phyloP scores from a whole-genome alignment of 2,113 vertebrate genomes.

The Melanocharis versteri region DNA sequence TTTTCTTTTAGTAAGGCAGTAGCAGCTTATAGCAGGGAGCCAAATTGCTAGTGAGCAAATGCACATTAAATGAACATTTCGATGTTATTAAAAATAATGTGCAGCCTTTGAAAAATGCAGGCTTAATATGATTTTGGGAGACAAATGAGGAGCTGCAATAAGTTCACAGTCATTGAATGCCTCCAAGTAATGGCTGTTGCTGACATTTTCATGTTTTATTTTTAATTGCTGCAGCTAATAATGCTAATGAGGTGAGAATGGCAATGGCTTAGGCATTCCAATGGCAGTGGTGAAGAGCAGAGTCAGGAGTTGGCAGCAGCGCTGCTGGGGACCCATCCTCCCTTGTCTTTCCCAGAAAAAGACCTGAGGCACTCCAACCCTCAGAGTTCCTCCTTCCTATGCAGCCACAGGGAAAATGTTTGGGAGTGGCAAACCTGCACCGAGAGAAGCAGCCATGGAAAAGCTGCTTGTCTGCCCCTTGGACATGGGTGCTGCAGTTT shows the following conservation, averaged over 20 bases:
- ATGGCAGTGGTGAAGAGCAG: background rate
- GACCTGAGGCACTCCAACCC: background rate
- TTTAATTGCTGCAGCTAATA: slow-evolving; percentile 43
- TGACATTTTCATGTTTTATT: slow-evolving; percentile 23
- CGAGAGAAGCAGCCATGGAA: background rate
- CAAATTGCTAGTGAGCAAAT: slow-evolving; percentile 36
- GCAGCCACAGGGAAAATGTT: background rate
- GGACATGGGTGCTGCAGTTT: background rate
- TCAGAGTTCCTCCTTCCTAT: background rate
- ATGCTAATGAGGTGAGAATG: background rate
- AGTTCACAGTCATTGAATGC: background rate
- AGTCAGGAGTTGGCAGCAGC: background rate
- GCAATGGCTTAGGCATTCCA: background rate
- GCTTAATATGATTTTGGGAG: slow-evolving; percentile 19
- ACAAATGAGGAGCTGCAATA: background rate
- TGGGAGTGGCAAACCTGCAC: background rate
- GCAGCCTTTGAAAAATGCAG: slow-evolving; percentile 38
- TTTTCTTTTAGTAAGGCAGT: slow-evolving; percentile 27
- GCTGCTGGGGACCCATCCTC: background rate
- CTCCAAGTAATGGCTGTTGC: slow-evolving; percentile 1
- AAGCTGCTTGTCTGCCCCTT: background rate
- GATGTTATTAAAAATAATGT: slow-evolving; percentile 41
- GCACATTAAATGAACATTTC: slow-evolving; percentile 31
- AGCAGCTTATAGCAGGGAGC: slow-evolving; percentile 11
- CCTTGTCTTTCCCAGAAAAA: background rate